phyloP scores from a whole-genome alignment of 2,888 invertebrate species.

The Drosophila robusta region DNA sequence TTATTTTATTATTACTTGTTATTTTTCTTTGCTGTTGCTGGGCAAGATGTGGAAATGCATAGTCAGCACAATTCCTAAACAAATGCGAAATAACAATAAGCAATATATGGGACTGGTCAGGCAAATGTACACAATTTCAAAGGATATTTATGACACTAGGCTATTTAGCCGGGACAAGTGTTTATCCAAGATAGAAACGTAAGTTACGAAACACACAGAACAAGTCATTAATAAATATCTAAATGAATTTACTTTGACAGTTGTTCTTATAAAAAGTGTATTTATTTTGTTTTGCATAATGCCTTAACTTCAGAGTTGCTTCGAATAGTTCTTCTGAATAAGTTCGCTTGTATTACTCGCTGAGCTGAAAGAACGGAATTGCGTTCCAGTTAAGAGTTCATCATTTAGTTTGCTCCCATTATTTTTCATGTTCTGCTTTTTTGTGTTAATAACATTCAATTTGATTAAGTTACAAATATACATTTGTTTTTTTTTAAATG shows the following conservation, averaged over 20 bases:
- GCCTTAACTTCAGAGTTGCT: not conserved
- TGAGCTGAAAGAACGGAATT: not conserved
- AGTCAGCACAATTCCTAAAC: conserved; percentile 4
- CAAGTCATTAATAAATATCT: not conserved
- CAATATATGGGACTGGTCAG: not conserved
- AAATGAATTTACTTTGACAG: too few species aligned
- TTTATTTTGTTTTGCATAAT: not conserved
- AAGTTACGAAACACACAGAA: conserved; percentile 9
- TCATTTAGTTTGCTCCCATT: not conserved
- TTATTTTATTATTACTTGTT: not conserved
- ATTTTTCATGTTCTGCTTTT: too few species aligned
- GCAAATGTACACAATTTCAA: not conserved
- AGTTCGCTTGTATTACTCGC: not conserved
- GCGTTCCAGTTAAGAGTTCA: not conserved
- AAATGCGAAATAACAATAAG: not conserved
- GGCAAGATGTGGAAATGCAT: conserved; percentile 34
- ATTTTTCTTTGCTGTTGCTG: not conserved
- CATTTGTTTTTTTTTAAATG: not conserved
- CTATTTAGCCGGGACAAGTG: not conserved
- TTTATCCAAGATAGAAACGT: conserved; percentile 3
- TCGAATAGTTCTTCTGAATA: not conserved
- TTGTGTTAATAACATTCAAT: too few species aligned
- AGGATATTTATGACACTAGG: not conserved
- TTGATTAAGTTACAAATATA: not conserved
- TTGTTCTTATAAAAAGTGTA: not conserved